These are phyloP conservation scores for Nomada fabriciana DNA, from an alignment of 2,888 invertebrate genomes.

Conservation along the genomic window DNA sequence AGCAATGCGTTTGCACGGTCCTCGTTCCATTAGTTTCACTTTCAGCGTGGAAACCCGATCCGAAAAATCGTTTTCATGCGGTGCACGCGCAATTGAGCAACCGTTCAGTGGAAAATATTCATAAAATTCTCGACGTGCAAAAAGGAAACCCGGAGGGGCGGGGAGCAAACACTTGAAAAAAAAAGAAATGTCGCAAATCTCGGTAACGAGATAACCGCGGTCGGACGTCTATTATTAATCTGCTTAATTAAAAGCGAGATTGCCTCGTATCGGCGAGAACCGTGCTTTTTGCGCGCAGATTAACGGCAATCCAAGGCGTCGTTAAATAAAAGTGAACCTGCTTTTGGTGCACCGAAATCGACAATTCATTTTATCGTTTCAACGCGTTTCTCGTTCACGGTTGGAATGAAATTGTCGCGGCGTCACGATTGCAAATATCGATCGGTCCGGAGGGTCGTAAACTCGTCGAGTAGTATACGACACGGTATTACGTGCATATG, in stretches of 20 bases:
- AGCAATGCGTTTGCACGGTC: not conserved
- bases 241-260: constrained; percentile 49
- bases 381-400: constrained; percentile 13
- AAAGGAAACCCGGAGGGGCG: not conserved
- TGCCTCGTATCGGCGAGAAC: constrained; percentile 13
- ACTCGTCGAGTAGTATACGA: constrained; percentile 23
- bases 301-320: constrained; percentile 23
- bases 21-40: constrained; percentile 40
- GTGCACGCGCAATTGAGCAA: constrained; percentile 39
- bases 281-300: constrained; percentile 12
- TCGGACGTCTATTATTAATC: constrained; percentile 50
- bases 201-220: constrained; percentile 20
- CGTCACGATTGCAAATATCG: constrained; percentile 17
- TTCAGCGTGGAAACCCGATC: constrained; percentile 47
- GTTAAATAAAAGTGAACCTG: constrained; percentile 40
- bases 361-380: constrained; percentile 41
- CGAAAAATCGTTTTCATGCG: constrained; percentile 26
- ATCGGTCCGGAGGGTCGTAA: constrained; percentile 58
- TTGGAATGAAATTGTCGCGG: constrained; percentile 46
- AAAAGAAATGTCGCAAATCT: constrained; percentile 24
- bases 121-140: constrained; percentile 1
- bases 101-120: constrained; percentile 24
- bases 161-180: not conserved
- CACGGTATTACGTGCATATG: constrained; percentile 36
- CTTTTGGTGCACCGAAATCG: constrained; percentile 12